A percentile compares a stretch with the other conserved stretches of the same genome.
phyloP scores from a whole-genome alignment of 2,113 vertebrate species.

The Mus musculus region GRCm39 chrX:39070001-39070500 shows the following conservation, averaged over 20 bases:
- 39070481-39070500: neutral
- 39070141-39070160: neutral
- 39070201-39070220: neutral
- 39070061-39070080: neutral
- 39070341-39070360: neutral
- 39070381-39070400: neutral
- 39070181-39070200: neutral
- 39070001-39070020: neutral
- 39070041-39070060: constrained; percentile 24
- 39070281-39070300: neutral
- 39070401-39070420: neutral
- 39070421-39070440: neutral
- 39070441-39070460: neutral
- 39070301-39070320: neutral
- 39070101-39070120: neutral
- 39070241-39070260: neutral
- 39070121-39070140: neutral
- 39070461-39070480: neutral
- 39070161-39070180: neutral
- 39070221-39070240: neutral
- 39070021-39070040: neutral
- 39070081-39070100: neutral
- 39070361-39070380: neutral
- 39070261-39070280: neutral
- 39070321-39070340: neutral